Conservation (phyloP, 2,888 invertebrate species). For the Petrophora chlorosata region DNA sequence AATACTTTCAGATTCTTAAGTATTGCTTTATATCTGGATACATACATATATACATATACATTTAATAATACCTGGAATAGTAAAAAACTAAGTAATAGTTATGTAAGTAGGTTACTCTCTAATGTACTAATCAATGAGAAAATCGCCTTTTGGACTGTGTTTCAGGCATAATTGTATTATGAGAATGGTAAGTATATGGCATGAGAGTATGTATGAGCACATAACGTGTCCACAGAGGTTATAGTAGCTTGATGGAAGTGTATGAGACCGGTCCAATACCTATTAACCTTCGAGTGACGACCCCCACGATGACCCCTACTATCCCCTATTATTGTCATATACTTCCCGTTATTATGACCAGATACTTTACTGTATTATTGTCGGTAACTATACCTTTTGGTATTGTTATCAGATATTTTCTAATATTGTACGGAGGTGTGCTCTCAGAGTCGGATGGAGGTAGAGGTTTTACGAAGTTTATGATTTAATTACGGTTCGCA, state of each 20-base stretch:
- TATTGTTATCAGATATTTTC: slow-evolving; percentile 15
- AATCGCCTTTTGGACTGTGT: no score
- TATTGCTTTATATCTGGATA: no score
- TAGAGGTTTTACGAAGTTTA: not conserved
- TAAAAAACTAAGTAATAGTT: no score
- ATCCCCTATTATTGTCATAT: slow-evolving; percentile 6
- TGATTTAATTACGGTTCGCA: not conserved
- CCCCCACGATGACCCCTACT: slow-evolving; percentile 6
- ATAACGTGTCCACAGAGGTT: slow-evolving; percentile 5
- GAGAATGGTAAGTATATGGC: not conserved
- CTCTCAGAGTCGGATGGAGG: not conserved
- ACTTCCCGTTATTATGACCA: slow-evolving; percentile 7
- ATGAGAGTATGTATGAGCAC: no score
- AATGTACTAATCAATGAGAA: no score
- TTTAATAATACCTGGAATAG: no score
- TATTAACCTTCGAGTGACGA: slow-evolving; percentile 11
- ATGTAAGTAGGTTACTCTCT: no score
- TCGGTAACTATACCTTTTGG: not conserved
- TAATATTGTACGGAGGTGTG: slow-evolving; percentile 2
- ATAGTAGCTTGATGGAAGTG: not conserved
- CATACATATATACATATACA: no score
- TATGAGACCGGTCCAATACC: not conserved
- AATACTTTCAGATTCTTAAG: no score
- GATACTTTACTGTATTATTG: slow-evolving; percentile 10
- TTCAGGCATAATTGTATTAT: no score